phyloP scores from a whole-genome alignment of 2,113 vertebrate species.

The Phainopepla nitens region DNA sequence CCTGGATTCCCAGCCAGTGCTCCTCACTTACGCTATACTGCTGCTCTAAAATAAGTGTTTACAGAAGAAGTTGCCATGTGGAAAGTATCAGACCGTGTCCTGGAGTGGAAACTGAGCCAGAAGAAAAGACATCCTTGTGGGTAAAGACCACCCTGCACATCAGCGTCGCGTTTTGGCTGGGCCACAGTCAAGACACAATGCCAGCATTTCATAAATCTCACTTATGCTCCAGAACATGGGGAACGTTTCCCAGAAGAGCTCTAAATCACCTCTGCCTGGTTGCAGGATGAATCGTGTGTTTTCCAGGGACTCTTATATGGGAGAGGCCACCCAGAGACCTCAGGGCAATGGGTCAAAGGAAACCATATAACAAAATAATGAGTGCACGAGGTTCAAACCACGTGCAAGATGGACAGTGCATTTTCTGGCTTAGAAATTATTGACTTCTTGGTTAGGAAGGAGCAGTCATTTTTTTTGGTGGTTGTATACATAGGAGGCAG shows the following conservation, averaged over 20 bases:
- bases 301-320: not conserved
- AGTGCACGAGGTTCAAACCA: not conserved
- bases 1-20: conserved; percentile 21
- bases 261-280: not conserved
- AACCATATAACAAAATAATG: not conserved
- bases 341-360: not conserved
- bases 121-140: not conserved
- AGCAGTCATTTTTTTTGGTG: not conserved
- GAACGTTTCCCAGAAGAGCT: not conserved
- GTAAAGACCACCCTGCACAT: not conserved
- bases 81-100: not conserved
- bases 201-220: conserved; percentile 22
- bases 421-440: not conserved
- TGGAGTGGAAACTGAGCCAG: not conserved
- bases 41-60: not conserved
- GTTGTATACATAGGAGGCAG: not conserved
- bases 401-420: not conserved
- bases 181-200: not conserved
- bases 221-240: not conserved
- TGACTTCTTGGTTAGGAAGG: not conserved
- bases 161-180: not conserved
- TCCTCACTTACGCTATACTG: not conserved
- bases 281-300: not conserved
- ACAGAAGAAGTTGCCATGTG: not conserved
- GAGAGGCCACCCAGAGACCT: not conserved